Conservation (phyloP, 2,888 invertebrate genomes). For the Tetragonula carbonaria region DNA sequence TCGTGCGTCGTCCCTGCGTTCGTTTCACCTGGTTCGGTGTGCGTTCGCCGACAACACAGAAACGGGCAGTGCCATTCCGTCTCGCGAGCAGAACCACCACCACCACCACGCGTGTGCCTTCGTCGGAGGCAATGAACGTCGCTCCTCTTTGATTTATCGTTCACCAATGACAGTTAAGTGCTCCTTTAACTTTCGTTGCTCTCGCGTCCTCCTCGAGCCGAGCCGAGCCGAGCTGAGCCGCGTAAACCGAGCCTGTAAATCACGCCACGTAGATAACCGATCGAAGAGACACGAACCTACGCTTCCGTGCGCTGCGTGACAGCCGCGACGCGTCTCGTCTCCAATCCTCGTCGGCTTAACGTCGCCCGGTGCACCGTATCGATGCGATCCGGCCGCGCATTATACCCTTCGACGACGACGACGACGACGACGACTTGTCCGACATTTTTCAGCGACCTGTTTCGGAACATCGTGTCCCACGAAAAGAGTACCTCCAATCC, state of each 20-base stretch:
- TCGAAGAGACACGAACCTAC: slow-evolving; percentile 45
- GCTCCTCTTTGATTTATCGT: slow-evolving; percentile 71
- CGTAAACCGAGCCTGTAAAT: slow-evolving; percentile 61
- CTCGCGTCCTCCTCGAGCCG: slow-evolving; percentile 29
- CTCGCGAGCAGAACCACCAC: slow-evolving; percentile 36
- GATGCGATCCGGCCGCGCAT: slow-evolving; percentile 46
- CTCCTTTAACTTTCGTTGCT: slow-evolving; percentile 64
- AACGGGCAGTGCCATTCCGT: slow-evolving; percentile 67
- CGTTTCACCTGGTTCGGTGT: slow-evolving; percentile 28
- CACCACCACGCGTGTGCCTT: slow-evolving; percentile 24
- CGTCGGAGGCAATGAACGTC: slow-evolving; percentile 57
- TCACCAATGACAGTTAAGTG: slow-evolving; percentile 70
- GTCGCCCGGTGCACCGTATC: slow-evolving; percentile 37
- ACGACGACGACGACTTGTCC: background rate
- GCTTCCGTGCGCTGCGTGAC: slow-evolving; percentile 57
- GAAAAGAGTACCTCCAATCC: background rate
- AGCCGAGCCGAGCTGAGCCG: slow-evolving; percentile 1
- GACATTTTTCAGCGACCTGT: slow-evolving; percentile 5
- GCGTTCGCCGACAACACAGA: slow-evolving; percentile 18
- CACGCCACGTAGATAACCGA: slow-evolving; percentile 59
- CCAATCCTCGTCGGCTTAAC: slow-evolving; percentile 46
- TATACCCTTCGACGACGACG: slow-evolving; percentile 25
- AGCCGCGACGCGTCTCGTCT: slow-evolving; percentile 39
- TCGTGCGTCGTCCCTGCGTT: slow-evolving; percentile 17
- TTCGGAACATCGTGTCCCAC: background rate